These are phyloP conservation scores for Fistularia tabacaria DNA, from an alignment of 2,797 vertebrate genomes.

Conservation along the genomic window DNA sequence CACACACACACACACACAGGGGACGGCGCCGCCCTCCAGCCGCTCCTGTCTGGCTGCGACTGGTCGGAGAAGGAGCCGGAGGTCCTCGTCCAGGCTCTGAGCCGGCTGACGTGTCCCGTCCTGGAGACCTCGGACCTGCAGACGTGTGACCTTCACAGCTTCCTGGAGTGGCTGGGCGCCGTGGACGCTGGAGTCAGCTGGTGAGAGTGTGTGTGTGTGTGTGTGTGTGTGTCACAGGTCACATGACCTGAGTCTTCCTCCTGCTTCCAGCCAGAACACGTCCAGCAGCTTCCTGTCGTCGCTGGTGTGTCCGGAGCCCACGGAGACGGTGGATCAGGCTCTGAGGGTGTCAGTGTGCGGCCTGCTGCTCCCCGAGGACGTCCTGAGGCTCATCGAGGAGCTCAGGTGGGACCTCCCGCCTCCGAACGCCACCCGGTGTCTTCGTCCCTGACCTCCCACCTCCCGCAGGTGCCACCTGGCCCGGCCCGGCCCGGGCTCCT, in stretches of 20 bases:
- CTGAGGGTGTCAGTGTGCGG: conserved; percentile 80
- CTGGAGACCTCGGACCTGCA: conserved; percentile 64
- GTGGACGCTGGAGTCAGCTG: conserved; percentile 70
- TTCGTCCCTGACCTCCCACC: neutral
- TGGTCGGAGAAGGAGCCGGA: conserved; percentile 76
- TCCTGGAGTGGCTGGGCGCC: conserved; percentile 90
- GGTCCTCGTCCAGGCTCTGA: conserved; percentile 57
- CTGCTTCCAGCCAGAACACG: conserved; percentile 74
- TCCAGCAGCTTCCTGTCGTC: conserved; percentile 83
- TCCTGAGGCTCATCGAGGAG: conserved; percentile 77
- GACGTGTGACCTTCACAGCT: conserved; percentile 72
- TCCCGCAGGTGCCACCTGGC: conserved; percentile 78
- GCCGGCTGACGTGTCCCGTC: conserved; percentile 72
- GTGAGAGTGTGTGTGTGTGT: conserved; percentile 63
- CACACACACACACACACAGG: conserved; percentile 41
- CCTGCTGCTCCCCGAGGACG: conserved; percentile 81
- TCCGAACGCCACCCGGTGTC: neutral
- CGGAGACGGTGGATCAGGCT: conserved; percentile 52
- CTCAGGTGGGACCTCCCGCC: conserved; percentile 66
- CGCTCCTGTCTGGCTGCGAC: conserved; percentile 78
- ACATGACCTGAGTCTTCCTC: neutral
- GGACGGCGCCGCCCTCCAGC: conserved; percentile 63
- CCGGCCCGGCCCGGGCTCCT: conserved; percentile 70
- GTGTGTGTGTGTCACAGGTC: neutral
- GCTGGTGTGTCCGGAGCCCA: conserved; percentile 80